A percentile compares a stretch with the other conserved stretches of the same genome.
phyloP scores from a whole-genome alignment of 2,797 vertebrate species.

The Hippoglossus hippoglossus region DNA sequence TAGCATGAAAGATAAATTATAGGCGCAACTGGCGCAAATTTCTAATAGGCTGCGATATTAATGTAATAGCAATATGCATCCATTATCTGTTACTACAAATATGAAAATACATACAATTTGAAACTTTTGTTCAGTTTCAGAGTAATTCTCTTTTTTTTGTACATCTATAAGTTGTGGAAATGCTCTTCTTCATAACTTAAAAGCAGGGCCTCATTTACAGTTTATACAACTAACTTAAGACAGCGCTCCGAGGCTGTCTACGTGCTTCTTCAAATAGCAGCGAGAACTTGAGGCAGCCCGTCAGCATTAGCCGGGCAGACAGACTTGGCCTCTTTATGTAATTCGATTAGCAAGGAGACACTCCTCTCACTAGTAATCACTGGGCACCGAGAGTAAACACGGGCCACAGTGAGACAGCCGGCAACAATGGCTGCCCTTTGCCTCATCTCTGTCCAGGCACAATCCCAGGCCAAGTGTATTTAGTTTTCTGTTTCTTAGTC shows the following conservation, averaged over 20 bases:
- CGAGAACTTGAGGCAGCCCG: conserved; percentile 22
- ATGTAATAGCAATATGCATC: neutral
- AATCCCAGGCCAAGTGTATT: conserved; percentile 24
- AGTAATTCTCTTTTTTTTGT: no score
- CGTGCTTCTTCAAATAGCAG: conserved; percentile 2
- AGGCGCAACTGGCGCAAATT: neutral
- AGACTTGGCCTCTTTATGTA: conserved; percentile 65
- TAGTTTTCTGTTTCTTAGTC: neutral
- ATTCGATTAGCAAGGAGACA: conserved; percentile 65
- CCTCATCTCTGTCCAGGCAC: conserved; percentile 22
- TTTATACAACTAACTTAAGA: neutral
- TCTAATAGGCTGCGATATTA: neutral
- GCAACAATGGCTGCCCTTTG: conserved; percentile 31
- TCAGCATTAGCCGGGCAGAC: conserved; percentile 41
- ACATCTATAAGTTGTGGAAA: neutral
- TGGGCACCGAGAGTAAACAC: conserved; percentile 36
- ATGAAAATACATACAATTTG: neutral
- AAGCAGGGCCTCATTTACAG: neutral
- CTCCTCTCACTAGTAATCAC: conserved; percentile 42
- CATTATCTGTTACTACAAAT: neutral
- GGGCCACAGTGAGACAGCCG: conserved; percentile 15
- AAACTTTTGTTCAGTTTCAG: neutral
- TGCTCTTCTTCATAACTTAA: neutral
- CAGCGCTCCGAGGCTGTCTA: neutral
- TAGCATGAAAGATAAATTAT: neutral